Base-by-base conservation (phyloP, 1,140 invertebrate genomes). In the Papilio dardanus region DNA sequence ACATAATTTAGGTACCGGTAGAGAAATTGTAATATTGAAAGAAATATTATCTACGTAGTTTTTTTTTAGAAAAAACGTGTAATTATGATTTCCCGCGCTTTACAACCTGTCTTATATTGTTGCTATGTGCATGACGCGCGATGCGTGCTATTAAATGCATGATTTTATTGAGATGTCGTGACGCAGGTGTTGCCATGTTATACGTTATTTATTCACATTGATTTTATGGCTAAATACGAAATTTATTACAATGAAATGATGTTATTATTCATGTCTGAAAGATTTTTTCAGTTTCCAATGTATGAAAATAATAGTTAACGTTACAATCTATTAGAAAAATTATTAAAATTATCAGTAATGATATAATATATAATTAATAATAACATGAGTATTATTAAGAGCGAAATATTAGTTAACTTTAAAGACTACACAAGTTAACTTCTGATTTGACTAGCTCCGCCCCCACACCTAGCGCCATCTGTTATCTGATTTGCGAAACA, bases 391-490 rank as follows among this genome's bases (percentile, higher is more conserved):
- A 5, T 62, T 62, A 28, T 62, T 62, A 14, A 62, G 30, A 62
- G 30, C 54, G 16, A 50, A 46, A 19, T 6, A 50, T 7, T 58
- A 12, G 8, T 12, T 3, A 24, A 24, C 8, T 7, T 12, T 28
- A 76, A 74, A 80, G 80, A 79, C 79, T 66, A 82, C 80, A 80
- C 66, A 68, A 68, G 66, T 19, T 19, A 28, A 67, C 65, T 69
- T 76, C 33, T 14, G 31, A 31, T 62, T 71, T 67, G 33, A 50
- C 71, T 50, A 33, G 33, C 68, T 75, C 65, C 74, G 74, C 81
- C 83, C 85, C 75, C 77, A 71, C 62, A 21, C n/a, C 40, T 66
- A 87, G 40, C 85, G 87, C 85, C 89, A 91, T 89, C 89, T 91
- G 71, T 84, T 74, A 35, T 6, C 46, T 73, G 42, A 30, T 33